Evolutionary conservation across 2,888 invertebrate genomes (phyloP).

Genomic region (Ormia ochracea): DNA sequence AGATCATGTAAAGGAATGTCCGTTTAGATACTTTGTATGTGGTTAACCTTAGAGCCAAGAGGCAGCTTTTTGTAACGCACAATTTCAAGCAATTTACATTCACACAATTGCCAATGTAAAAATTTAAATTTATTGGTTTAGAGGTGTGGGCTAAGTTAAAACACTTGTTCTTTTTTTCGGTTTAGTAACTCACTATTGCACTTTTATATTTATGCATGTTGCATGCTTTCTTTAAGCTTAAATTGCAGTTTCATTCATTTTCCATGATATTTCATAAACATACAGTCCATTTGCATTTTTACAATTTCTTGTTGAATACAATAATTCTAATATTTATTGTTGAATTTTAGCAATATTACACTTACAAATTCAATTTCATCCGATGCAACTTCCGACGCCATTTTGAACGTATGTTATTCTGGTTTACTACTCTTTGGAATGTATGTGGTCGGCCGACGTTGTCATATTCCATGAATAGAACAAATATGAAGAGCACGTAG

Average conservation of each 20-base stretch:
- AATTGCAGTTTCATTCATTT: too few species aligned
- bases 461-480: constrained; percentile 55
- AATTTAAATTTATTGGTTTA: neutral
- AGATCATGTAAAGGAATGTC: constrained; percentile 43
- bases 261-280: neutral
- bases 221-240: neutral
- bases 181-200: constrained; percentile 15
- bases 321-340: constrained; percentile 2
- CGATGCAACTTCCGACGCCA: constrained; percentile 71
- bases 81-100: constrained; percentile 15
- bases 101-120: neutral
- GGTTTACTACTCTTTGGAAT: constrained; percentile 56
- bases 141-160: constrained; percentile 47
- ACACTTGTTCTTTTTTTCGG: constrained; percentile 57
- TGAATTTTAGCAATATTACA: constrained; percentile 36
- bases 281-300: constrained; percentile 28
- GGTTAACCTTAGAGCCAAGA: neutral
- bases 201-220: neutral
- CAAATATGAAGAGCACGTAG: too few species aligned
- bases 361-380: constrained; percentile 65
- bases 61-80: neutral
- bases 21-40: neutral
- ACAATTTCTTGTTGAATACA: neutral
- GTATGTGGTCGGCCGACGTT: constrained; percentile 41
- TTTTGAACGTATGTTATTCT: constrained; percentile 67